Evolutionary conservation across 2,888 invertebrate species (phyloP), one percentile per base, ranked within the genome.

Genomic region (Glaucopsyche alexis): DNA sequence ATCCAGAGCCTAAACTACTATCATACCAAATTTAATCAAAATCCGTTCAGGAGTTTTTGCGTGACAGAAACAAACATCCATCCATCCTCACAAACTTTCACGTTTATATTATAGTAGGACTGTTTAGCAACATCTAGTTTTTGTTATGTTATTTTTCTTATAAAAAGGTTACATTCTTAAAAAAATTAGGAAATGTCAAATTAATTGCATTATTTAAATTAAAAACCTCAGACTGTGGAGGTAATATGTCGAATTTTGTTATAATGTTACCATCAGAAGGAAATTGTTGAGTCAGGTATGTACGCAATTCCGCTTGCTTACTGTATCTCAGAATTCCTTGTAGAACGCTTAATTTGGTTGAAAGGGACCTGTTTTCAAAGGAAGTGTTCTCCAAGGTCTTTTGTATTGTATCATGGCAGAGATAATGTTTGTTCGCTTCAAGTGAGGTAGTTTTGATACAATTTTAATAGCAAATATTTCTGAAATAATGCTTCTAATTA

Each of bases 271-370:
- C 9, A 38, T 38, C 38, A 60, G 60, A 11, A 38, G 29, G 13
- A 29, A 29, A 19, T 29, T 2, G 2, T 29, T 50, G 66, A 77
- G 73, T 66, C 74, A 79, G 77, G 78, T 77, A 78, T 78, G 74
- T 73, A 42, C 76, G 77, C 75, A 76, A 79, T 79, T 78, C 74
- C 75, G 71, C 77, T 76, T 76, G 73, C 75, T 75, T 74, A 75
- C 75, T 42, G 49, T 29, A 29, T 29, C 29, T 52, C 73, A 73
- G 74, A 74, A 76, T 76, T 77, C 74, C 77, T 78, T 72, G 75
- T 71, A 75, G 76, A 29, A 66, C 76, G 76, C 78, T 78, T 77
- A 78, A 79, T 78, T 79, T 77, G 74, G 75, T 76, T 77, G 75
- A 78, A 78, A 78, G 76, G 76, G 73, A 77, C 75, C 11, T 67